phyloP scores from a whole-genome alignment of 2,113 vertebrate species.

The Chloroceryle aenea region DNA sequence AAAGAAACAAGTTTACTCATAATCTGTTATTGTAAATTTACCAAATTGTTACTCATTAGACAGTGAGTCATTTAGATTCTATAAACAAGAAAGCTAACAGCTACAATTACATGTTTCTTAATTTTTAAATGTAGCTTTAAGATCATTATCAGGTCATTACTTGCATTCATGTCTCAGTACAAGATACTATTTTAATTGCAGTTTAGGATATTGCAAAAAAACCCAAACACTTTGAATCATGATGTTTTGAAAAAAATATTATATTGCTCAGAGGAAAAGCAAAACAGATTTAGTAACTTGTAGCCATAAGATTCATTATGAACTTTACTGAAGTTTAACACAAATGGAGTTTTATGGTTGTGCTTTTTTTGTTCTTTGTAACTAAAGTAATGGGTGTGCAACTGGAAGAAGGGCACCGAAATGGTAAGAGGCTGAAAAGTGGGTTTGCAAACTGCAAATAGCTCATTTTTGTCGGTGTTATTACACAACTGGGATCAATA shows the following conservation, averaged over 20 bases:
- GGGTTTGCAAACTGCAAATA: background rate
- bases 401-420: background rate
- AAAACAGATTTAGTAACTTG: background rate
- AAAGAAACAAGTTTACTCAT: background rate
- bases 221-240: background rate
- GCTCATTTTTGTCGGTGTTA: background rate
- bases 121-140: conserved; percentile 5
- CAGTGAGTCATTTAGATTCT: background rate
- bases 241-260: background rate
- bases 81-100: background rate
- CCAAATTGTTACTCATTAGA: background rate
- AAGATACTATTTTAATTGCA: background rate
- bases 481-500: background rate
- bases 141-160: background rate
- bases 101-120: background rate
- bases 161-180: background rate
- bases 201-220: background rate
- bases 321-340: background rate
- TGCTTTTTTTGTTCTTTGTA: background rate
- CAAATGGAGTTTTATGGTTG: background rate
- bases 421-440: background rate
- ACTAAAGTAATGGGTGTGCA: background rate
- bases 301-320: background rate
- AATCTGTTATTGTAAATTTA: background rate
- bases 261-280: background rate